Evolutionary conservation across 2,888 invertebrate genomes (phyloP).

Genomic region (Nymphalis urticae): DNA sequence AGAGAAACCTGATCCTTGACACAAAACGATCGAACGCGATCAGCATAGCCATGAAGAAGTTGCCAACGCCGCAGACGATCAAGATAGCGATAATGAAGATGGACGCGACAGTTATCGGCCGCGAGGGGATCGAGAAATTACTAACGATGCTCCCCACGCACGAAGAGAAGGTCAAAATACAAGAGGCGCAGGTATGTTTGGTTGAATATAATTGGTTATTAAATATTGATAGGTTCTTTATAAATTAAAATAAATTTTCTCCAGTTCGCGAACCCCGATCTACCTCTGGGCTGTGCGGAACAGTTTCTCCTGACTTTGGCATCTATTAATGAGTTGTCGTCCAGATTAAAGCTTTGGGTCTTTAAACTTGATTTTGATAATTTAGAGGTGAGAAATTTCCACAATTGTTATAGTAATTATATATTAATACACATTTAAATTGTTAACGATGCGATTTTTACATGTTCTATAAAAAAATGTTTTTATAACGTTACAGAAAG

Average conservation of each 20-base stretch:
- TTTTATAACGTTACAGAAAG: constrained; percentile 82
- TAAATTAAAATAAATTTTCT: constrained; percentile 37
- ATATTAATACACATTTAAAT: no score
- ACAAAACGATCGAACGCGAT: constrained; percentile 99
- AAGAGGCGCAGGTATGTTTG: constrained; percentile 89
- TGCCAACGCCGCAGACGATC: constrained; percentile 98
- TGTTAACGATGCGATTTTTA: background rate
- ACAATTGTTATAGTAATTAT: background rate
- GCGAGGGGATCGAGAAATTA: constrained; percentile 99
- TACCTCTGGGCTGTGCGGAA: constrained; percentile 97
- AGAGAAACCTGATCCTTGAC: constrained; percentile 89
- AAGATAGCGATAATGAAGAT: constrained; percentile 99
- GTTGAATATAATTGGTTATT: background rate
- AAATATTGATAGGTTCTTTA: no score
- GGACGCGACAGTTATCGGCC: constrained; percentile 98
- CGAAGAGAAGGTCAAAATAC: constrained; percentile 97
- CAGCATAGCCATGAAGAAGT: constrained; percentile 99
- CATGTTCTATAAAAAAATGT: background rate
- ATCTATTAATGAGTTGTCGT: constrained; percentile 96
- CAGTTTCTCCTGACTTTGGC: constrained; percentile 98
- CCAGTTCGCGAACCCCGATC: constrained; percentile 90
- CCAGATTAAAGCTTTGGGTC: constrained; percentile 97
- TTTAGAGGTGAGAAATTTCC: constrained; percentile 86
- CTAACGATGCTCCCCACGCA: constrained; percentile 98
- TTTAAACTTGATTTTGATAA: constrained; percentile 99